Base-by-base conservation (phyloP, 2,888 invertebrate species). In the Euzophera pinguis region DNA sequence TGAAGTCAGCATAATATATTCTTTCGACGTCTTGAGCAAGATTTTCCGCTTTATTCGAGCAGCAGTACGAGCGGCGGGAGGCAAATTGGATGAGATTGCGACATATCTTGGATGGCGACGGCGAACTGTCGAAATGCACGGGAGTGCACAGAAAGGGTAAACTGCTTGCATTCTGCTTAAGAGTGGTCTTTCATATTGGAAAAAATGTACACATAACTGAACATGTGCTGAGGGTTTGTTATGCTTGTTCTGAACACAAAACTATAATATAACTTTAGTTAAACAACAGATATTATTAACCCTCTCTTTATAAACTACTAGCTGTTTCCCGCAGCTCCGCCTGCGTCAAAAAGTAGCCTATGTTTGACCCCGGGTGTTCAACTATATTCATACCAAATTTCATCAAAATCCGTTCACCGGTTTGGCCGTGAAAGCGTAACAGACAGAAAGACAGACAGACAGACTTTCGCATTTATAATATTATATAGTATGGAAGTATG, bases 71-170 rank as follows among this genome's bases (percentile, higher is more conserved):
- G 71, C 78, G 76, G 78, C 78, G 78, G 78, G 73, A 84, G 80
- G 83, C 80, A 85, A 88, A 87, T 87, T 88, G 85, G 86, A 85
- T 81, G 71, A 80, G 81, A 87, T 84, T 86, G 86, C 81, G 84
- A 86, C 84, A 84, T 84, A 87, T 84, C 82, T 85, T 73, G 72
- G 77, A 73, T 77, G 73, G 76, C 78, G 77, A 76, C 74, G 71
- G 74, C 68, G 73, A 80, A 77, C 78, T 83, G 81, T 74, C 78
- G 79, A 84, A 84, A 81, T 79, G 80, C 79, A 78, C 81, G 73
- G 66, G 78, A 75, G 76, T 78, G 70, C 73, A 71, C 63, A 70
- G 67, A n/a, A n/a, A 72, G 75, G 75, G 78, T 83, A 83, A 84
- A 84, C 81, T 79, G 81, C 74, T 81, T 75, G 73, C 70, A 80